Evolutionary conservation across 2,113 vertebrate species (phyloP).

Genomic region (Forbesichthys papilliferus): DNA sequence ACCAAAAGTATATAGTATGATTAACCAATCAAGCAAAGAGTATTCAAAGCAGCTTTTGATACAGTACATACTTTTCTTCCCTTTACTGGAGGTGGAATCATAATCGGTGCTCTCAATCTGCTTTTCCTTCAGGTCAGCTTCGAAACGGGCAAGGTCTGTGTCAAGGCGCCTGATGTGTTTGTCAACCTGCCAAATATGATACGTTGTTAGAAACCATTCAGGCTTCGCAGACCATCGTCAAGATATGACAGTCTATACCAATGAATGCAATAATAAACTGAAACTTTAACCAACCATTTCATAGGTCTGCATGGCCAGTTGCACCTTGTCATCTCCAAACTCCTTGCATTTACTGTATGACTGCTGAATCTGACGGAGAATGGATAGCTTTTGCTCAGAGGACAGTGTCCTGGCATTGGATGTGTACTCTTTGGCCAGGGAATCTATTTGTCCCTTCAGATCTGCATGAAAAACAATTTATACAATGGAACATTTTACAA

Average conservation of each 20-base stretch:
- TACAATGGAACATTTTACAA: not conserved
- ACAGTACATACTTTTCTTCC: constrained; percentile 88
- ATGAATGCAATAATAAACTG: constrained; percentile 18
- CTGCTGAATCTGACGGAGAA: constrained; percentile 93
- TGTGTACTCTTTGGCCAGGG: constrained; percentile 92
- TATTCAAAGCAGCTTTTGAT: not conserved
- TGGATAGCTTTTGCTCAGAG: constrained; percentile 90
- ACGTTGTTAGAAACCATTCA: not conserved
- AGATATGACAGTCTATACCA: not conserved
- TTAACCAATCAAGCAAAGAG: not conserved
- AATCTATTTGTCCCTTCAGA: constrained; percentile 94
- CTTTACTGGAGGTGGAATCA: constrained; percentile 95
- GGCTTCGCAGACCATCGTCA: not conserved
- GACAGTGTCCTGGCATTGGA: constrained; percentile 87
- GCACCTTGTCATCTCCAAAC: constrained; percentile 97
- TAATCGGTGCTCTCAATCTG: constrained; percentile 96
- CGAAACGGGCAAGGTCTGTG: constrained; percentile 94
- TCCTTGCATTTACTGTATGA: constrained; percentile 97
- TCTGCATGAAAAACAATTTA: constrained; percentile 71
- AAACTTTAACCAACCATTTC: constrained; percentile 85
- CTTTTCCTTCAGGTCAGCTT: constrained; percentile 96
- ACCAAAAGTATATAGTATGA: not conserved
- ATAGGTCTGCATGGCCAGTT: constrained; percentile 98
- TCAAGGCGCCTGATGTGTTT: constrained; percentile 95
- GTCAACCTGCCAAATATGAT: constrained; percentile 81